Evolutionary conservation across 1,140 invertebrate genomes (phyloP), one percentile per base, ranked within the genome.

Genomic region (Drosophila takahashii): DNA sequence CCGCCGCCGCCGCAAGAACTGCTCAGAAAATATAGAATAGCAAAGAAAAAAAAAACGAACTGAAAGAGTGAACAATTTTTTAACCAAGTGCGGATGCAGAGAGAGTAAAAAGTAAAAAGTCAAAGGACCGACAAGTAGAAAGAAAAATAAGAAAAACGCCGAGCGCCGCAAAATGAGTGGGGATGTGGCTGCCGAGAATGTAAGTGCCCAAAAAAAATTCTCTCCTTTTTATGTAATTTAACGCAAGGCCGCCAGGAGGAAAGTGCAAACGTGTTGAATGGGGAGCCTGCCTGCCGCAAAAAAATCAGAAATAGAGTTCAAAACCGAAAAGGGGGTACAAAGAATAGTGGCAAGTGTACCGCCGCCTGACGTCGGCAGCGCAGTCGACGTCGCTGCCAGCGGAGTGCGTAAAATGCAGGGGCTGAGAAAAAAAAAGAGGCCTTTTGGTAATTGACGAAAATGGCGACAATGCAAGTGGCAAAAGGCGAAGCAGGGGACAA

Each of bases 381-480:
- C 37, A 36, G 50, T 51, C 18, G 18, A 29, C 70, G 69, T 52
- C 58, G 29, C 42, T 62, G 42, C 44, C n/a, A 42, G 66, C 52
- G 42, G 61, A 36, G 66, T 72, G 66, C 64, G 59, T 61, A 53
- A 67, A 67, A 64, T 41, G 27, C 64, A 42, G 27, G 34, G 51
- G 66, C 13, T 8, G 36, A 66, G 50, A 77, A 61, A 74, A 78
- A 74, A 79, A 16, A 9, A 27, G 5, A 45, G 77, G 77, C 53
- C 66, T 80, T 84, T 85, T 85, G 73, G 77, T 87, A 89, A 87
- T 89, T 87, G 86, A 89, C 84, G 84, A 89, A 87, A 87, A 87
- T 87, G 84, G 84, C 84, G 84, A 87, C 84, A 87, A 89, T 87
- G 83, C 83, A 84, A 75, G 80, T 70, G 52, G 67, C 32, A 58